A percentile compares a stretch with the other conserved stretches of the same genome.
Conservation (phyloP, 2,888 invertebrate species). For the Archaeoteleia sp. region DNA sequence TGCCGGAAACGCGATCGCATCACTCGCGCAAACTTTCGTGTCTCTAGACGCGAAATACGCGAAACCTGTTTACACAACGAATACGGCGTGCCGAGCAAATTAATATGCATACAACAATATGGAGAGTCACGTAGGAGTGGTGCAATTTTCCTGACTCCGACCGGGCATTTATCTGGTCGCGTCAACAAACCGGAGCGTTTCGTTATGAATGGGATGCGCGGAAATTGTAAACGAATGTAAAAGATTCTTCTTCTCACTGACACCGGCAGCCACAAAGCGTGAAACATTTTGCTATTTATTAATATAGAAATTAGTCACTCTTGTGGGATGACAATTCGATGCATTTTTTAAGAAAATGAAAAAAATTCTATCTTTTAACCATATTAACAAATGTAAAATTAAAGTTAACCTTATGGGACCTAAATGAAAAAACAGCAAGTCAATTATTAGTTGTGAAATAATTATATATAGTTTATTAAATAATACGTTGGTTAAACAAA, state of each 20-base stretch:
- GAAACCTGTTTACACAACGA: constrained; percentile 28
- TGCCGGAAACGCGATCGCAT: constrained; percentile 22
- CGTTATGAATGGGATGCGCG: constrained; percentile 33
- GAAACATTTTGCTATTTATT: constrained; percentile 24
- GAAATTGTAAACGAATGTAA: constrained; percentile 14
- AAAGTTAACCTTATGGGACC: too few species aligned
- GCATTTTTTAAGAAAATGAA: too few species aligned
- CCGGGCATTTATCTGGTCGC: constrained; percentile 49
- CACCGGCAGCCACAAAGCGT: constrained; percentile 2
- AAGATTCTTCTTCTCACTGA: constrained; percentile 16
- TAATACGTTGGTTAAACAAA: too few species aligned
- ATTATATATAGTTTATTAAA: too few species aligned
- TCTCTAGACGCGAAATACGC: constrained; percentile 10
- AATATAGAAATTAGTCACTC: constrained; percentile 21
- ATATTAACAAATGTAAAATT: too few species aligned
- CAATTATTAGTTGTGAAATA: too few species aligned
- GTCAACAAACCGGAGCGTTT: constrained; percentile 51
- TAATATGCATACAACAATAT: constrained; percentile 58
- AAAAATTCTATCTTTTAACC: too few species aligned
- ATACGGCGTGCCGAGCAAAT: constrained; percentile 32
- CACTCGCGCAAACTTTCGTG: constrained; percentile 12
- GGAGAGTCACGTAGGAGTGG: constrained; percentile 50
- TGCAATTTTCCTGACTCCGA: constrained; percentile 20
- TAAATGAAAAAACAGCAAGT: too few species aligned
- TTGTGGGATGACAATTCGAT: too few species aligned